Percentiles rank a stretch among this genome's conserved stretches.
These are phyloP conservation scores for Oryctes rhinoceros DNA, from an alignment of 1,140 invertebrate species.

Conservation along the genomic window DNA sequence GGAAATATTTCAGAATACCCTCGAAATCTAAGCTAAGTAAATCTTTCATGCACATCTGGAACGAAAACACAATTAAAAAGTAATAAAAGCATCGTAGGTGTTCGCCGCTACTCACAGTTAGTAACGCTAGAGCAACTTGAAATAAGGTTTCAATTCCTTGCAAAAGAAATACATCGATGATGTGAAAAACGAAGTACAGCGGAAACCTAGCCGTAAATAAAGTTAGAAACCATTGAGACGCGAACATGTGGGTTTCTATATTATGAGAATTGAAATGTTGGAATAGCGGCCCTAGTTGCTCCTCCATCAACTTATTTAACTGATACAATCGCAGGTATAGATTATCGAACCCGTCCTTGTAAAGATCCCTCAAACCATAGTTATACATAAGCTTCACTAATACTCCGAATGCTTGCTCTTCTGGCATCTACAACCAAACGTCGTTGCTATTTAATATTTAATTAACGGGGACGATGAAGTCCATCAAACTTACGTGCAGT, in stretches of 20 bases:
- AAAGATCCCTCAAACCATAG: conserved; percentile 92
- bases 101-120: conserved; percentile 73
- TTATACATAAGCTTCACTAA: conserved; percentile 97
- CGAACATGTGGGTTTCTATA: conserved; percentile 99
- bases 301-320: conserved; percentile 94
- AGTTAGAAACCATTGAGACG: conserved; percentile 99
- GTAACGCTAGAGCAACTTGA: conserved; percentile 92
- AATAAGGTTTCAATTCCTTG: conserved; percentile 95
- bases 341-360: conserved; percentile 96
- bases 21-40: conserved; percentile 97
- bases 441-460: too few relatives aligned
- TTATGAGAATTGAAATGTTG: conserved; percentile 91
- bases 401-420: conserved; percentile 98
- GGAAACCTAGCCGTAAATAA: conserved; percentile 99
- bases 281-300: conserved; percentile 89
- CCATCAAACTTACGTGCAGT: conserved; percentile 78
- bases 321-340: conserved; percentile 96
- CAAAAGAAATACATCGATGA: conserved; percentile 94
- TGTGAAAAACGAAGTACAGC: conserved; percentile 96
- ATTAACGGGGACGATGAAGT: too few relatives aligned
- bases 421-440: conserved; percentile 86
- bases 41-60: conserved; percentile 86
- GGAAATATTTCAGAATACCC: conserved; percentile 92
- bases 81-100: not conserved
- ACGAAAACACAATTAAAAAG: conserved; percentile 46